Base-by-base conservation (phyloP, 2,113 vertebrate species). In the Tamias sibiricus region DNA sequence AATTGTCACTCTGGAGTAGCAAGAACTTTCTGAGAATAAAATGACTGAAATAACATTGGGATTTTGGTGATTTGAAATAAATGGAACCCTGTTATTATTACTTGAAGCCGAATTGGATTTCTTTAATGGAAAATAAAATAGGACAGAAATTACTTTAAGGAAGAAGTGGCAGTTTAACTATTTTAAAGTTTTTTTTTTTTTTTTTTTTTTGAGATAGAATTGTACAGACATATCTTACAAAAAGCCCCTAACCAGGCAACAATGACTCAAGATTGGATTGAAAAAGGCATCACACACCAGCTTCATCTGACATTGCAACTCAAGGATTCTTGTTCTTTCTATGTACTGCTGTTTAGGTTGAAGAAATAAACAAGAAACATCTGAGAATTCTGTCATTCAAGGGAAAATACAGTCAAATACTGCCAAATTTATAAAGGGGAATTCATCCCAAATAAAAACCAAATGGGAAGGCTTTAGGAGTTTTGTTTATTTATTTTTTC, bases 11-110 rank as follows among this genome's bases (percentile, higher is more conserved):
- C 91, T 95, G 88, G 92, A 98, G 74, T 95, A 97, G 83, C 97
- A 95, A 97, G 96, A 95, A 69, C 96, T 98, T 98, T 98, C 87
- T 95, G 93, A 97, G 94, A 98, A 97, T 80, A 95, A 98, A 96
- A 97, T 96, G 97, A 90, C 93, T 97, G 96, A 97, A 97, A 96
- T 68, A 97, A 93, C 96, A 95, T 85, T 96, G 94, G 87, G 26
- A 30, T 90, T 98, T 98, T 22, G 49, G 96, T 93, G 92, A 97
- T 95, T 96, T 94, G 96, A 97, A 98, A 96, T 95, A 97, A 93
- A 93, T 97, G 97, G 91, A 94, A 83, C 49, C 74, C 66, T 95
- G 35, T 96, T 95, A 86, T 97, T 93, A 97, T 92, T 98, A 92
- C 87, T 98, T 96, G 79, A 92, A 97, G 47, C 91, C 92, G 94